phyloP scores from a whole-genome alignment of 2,797 vertebrate genomes.

The Pseudochromis fuscus region DNA sequence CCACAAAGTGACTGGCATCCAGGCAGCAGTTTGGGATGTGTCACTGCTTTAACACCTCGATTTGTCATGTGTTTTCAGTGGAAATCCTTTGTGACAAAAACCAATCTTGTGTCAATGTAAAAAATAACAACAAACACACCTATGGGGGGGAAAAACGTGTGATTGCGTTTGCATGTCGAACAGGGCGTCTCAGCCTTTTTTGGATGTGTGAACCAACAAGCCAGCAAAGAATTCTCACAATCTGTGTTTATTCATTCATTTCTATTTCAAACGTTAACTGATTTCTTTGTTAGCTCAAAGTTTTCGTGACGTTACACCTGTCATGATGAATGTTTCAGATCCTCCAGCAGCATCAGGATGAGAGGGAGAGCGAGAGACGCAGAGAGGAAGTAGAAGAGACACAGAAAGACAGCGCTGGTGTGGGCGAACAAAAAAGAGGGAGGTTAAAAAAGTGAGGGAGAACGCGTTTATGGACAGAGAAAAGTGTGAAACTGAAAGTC shows the following conservation, averaged over 20 bases:
- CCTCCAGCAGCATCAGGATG: neutral
- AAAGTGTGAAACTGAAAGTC: neutral
- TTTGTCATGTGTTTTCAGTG: neutral
- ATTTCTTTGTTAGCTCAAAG: neutral
- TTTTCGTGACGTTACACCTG: slow-evolving; percentile 2
- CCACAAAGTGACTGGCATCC: neutral
- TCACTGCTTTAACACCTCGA: slow-evolving; percentile 1
- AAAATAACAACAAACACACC: neutral
- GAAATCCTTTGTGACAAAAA: neutral
- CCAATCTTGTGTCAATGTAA: neutral
- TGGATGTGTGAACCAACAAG: neutral
- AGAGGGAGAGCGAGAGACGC: neutral
- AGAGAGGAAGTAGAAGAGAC: neutral
- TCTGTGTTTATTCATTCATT: neutral
- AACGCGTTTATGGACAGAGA: neutral
- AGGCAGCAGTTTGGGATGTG: neutral
- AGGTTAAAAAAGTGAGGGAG: too few species aligned
- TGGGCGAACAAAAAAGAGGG: neutral
- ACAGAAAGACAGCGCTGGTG: neutral
- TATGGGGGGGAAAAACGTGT: neutral
- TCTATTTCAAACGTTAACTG: neutral
- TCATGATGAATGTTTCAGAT: slow-evolving; percentile 2
- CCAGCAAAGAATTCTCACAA: neutral
- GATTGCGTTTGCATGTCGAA: neutral
- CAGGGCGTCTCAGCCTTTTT: neutral